Base-by-base conservation (phyloP, 2,888 invertebrate genomes). In the Brachylomia viminalis region DNA sequence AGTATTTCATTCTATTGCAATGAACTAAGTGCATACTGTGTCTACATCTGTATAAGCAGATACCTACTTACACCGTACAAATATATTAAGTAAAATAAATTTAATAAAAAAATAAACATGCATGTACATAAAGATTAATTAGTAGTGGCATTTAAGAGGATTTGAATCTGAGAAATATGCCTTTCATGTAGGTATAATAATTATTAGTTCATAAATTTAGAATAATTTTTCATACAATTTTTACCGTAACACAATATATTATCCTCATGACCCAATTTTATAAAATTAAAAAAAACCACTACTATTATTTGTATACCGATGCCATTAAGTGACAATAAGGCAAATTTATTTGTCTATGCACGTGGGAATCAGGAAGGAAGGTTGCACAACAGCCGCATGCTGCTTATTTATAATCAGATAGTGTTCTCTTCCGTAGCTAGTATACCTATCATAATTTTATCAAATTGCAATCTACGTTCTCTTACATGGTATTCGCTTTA, bases 301-400 rank as follows among this genome's bases (percentile, higher is more conserved):
- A 42, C 13, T 38, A 38, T 67, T 49, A 67, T 72, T 68, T 42
- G 30, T 56, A 61, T 47, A 68, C 49, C 64, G 47, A 80, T 75
- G 38, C 15, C 56, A 72, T 72, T 67, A 58, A 54, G 59, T 69
- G 70, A 84, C 67, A 75, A 72, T 47, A 15, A 42, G 33, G 70
- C 74, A 82, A 72, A 45, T 15, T 59, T 72, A 67, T 82, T 75
- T 13, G 38, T 62, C 52, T 56, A 66, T 56, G 69, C 56, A 80
- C 80, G 85, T 85, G 86, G 69, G 87, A 82, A 84, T 71, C 66
- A 78, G 87, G 86, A 86, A 87, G 72, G 77, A 86, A 84, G 76
- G 70, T 86, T 82, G 33, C 71, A 64, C 67, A 87, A 84, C 78
- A 47, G 67, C 71, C 42, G 67, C 78, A 74, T 64, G 75, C 62